A percentile compares a stretch with the other conserved stretches of the same genome.
Evolutionary conservation across 2,888 invertebrate genomes (phyloP).

Genomic region (Acanthosepion pharaonis): DNA sequence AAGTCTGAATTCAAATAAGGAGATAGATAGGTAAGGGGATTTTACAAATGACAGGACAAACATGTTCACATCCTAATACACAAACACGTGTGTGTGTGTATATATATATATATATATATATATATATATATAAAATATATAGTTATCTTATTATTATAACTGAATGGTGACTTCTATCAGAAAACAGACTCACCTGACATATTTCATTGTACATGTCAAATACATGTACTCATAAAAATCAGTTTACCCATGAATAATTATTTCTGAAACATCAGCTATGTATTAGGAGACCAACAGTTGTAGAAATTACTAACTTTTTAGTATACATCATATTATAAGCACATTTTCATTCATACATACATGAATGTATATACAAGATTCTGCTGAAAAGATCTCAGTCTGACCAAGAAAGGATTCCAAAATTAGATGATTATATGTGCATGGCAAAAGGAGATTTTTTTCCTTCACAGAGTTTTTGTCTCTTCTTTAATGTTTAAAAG

Average conservation of each 20-base stretch:
- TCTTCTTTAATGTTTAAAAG: not conserved
- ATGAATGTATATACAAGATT: not conserved
- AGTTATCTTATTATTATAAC: not conserved
- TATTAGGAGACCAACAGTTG: no score
- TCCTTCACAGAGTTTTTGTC: not conserved
- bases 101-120: no score
- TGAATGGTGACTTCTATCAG: not conserved
- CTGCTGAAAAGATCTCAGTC: no score
- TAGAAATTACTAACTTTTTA: no score
- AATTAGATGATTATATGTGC: not conserved
- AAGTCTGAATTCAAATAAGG: no score
- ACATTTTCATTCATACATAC: not conserved
- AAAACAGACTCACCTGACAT: not conserved
- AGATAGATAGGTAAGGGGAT: no score
- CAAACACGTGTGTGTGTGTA: no score
- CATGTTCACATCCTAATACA: no score
- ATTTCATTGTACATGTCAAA: not conserved
- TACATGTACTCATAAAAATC: not conserved
- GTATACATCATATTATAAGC: not conserved
- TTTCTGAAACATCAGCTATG: not conserved
- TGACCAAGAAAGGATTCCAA: no score
- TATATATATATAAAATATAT: no score
- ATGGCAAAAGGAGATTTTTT: not conserved
- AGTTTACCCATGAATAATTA: not conserved
- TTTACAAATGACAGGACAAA: no score